A percentile compares a stretch with the other conserved stretches of the same genome.
Evolutionary conservation across 2,113 vertebrate genomes (phyloP).

Genomic region (Lagopus muta): DNA sequence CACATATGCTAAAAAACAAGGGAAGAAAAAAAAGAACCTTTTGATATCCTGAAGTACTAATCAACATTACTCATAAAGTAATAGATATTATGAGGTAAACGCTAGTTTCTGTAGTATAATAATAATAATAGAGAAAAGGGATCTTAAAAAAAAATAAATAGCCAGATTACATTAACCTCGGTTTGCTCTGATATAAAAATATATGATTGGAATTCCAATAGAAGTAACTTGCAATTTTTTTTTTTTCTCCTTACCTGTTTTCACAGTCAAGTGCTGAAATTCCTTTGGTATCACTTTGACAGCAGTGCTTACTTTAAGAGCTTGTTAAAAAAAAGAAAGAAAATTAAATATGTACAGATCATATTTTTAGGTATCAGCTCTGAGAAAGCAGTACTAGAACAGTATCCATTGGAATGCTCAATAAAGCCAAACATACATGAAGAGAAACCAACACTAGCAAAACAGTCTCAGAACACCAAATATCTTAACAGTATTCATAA

Average conservation of each 20-base stretch:
- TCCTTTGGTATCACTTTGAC: slow-evolving; percentile 77
- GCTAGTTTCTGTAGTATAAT: neutral
- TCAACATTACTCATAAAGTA: neutral
- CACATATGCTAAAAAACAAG: neutral
- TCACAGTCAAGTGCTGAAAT: slow-evolving; percentile 72
- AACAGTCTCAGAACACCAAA: neutral
- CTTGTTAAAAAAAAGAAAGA: slow-evolving; percentile 42
- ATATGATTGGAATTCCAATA: neutral
- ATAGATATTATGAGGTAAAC: neutral
- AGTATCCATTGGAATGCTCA: neutral
- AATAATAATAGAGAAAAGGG: neutral
- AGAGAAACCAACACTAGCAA: neutral
- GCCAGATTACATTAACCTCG: neutral
- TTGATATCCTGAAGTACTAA: neutral
- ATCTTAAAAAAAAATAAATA: neutral
- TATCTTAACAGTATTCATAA: neutral
- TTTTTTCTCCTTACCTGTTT: slow-evolving; percentile 77
- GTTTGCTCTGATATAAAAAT: neutral
- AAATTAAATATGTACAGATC: neutral
- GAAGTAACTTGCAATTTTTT: neutral
- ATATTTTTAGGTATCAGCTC: neutral
- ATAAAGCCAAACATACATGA: neutral
- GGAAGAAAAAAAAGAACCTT: neutral
- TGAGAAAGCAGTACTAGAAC: neutral
- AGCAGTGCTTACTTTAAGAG: slow-evolving; percentile 63